Base-by-base conservation (phyloP, 2,888 invertebrate genomes). In the Eretmocerus hayati region DNA sequence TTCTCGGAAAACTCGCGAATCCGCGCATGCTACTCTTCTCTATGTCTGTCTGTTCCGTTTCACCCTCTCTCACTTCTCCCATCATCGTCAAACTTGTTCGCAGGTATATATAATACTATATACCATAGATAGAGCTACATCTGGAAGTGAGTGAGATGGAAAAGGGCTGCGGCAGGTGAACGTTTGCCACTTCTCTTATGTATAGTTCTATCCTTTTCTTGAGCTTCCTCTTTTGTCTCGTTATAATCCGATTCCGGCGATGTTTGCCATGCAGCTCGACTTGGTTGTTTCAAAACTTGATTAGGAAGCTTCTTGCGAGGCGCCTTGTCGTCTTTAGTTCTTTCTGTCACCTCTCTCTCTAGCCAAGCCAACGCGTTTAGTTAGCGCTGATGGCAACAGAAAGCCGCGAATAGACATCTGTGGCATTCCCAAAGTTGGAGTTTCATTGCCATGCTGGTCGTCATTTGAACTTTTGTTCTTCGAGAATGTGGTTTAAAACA, bases 1-100 rank as follows among this genome's bases (percentile, higher is more conserved):
- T 66, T 64, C 63, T 60, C 62, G 66, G 63, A 66, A 65, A 69
- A 66, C 64, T 66, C 59, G 57, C 58, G 62, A 57, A 58, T 61
- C 54, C 58, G 45, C 54, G 53, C 38, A 30, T 22, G 19, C 19
- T 32, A 23, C 20, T 33, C 20, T 6, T 13, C 22, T 18, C 37
- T n/a, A 32, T 30, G 37, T 18, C 38, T 22, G 13, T 3, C 38
- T 23, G 20, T 21, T 13, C 8, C n/a, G n/a, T n/a, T n/a, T n/a
- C n/a, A n/a, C n/a, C n/a, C 13, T 6, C 19, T 33, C 21, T 18
- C 35, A 15, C 20, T 18, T 16, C 37, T 37, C 37, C 20, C 13
- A 13, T 9, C 37, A 13, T 19, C 49, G 30, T 46, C 45, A 48
- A 52, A 52, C 48, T 52, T 52, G 26, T 26, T 9, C 26, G 11